Evolutionary conservation across 2,797 vertebrate genomes (phyloP).

Genomic region (Thunnus albacares): DNA sequence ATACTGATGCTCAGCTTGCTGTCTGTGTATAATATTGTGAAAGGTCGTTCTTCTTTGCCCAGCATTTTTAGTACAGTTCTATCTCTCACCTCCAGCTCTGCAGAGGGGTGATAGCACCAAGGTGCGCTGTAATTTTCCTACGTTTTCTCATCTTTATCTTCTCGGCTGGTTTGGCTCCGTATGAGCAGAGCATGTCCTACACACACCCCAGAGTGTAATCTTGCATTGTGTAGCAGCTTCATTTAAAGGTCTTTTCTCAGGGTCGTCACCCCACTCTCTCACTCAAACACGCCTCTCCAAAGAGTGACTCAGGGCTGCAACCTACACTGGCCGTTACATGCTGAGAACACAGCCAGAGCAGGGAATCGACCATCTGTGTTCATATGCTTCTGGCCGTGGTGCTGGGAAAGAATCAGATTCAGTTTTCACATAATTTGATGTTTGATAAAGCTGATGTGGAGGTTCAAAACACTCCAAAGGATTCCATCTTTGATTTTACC

Average conservation of each 20-base stretch:
- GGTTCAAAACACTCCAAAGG: not conserved
- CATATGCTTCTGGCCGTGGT: not conserved
- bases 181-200: conserved; percentile 66
- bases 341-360: not conserved
- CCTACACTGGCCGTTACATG: conserved; percentile 31
- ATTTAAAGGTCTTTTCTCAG: conserved; percentile 74
- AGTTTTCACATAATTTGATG: not conserved
- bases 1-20: conserved; percentile 62
- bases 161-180: conserved; percentile 49
- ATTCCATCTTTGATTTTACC: too few species aligned
- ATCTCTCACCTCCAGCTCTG: conserved; percentile 78
- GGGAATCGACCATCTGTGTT: not conserved
- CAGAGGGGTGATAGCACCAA: conserved; percentile 63
- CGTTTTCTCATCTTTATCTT: conserved; percentile 81
- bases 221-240: conserved; percentile 60
- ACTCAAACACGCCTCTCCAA: conserved; percentile 39
- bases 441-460: not conserved
- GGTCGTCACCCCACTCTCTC: conserved; percentile 68
- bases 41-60: conserved; percentile 73
- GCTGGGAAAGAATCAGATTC: not conserved
- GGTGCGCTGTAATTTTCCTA: conserved; percentile 72
- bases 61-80: conserved; percentile 68
- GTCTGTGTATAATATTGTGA: conserved; percentile 61
- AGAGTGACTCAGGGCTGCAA: conserved; percentile 38
- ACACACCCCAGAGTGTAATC: conserved; percentile 75